Conservation (phyloP, 2,888 invertebrate genomes). For the Caenorhabditis imperialis region DNA sequence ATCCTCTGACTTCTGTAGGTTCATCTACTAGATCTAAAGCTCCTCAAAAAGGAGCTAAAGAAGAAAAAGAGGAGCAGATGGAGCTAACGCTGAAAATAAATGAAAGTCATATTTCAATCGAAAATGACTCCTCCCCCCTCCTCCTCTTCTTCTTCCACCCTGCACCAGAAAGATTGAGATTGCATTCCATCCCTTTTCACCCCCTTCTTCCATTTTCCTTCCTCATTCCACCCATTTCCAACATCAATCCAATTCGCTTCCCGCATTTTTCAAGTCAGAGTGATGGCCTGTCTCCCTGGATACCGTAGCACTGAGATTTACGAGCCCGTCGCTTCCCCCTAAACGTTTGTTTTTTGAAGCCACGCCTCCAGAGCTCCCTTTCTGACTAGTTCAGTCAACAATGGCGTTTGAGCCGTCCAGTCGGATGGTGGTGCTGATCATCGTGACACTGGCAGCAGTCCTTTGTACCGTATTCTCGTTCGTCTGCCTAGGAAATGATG, state of each 20-base stretch:
- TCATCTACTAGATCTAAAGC: no score
- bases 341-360: no score
- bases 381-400: neutral
- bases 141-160: neutral
- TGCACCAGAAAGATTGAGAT: neutral
- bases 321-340: neutral
- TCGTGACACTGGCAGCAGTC: conserved; percentile 8
- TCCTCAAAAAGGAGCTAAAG: no score
- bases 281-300: conserved; percentile 35
- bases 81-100: no score
- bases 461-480: conserved; percentile 27
- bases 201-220: neutral
- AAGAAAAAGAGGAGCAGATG: no score
- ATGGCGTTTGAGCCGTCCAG: conserved; percentile 24
- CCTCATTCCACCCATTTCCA: neutral
- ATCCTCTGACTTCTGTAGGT: no score
- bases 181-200: neutral
- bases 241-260: no score
- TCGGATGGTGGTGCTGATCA: conserved; percentile 9
- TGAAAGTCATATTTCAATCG: no score
- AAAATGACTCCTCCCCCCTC: neutral
- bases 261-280: no score
- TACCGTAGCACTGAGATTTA: conserved; percentile 42
- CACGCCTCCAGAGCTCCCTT: conserved; percentile 7
- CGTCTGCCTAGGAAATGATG: conserved; percentile 19